Conservation (phyloP, 92 coral and sea anemone genomes). For the Epizoanthus scotinus region DNA sequence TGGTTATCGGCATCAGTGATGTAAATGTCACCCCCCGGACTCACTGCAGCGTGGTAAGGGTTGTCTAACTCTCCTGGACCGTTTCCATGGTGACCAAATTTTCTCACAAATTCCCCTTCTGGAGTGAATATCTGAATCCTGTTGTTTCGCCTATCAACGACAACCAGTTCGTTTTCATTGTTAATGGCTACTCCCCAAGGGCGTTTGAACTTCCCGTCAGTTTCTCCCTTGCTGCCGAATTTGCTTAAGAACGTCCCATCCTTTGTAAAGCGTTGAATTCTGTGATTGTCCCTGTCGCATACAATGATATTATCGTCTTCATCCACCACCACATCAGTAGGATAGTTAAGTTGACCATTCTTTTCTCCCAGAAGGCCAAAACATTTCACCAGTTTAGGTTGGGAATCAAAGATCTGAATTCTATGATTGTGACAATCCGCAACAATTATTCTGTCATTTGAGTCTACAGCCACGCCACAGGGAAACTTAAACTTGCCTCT, state of each 20-base stretch:
- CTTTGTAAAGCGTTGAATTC: conserved; percentile 87
- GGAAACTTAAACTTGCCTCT: conserved; percentile 85
- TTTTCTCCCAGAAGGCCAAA: conserved; percentile 87
- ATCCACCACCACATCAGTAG: conserved; percentile 90
- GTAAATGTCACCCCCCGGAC: conserved; percentile 74
- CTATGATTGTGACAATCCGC: conserved; percentile 98
- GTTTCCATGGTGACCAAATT: conserved; percentile 84
- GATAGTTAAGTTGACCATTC: conserved; percentile 90
- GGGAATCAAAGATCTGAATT: conserved; percentile 82
- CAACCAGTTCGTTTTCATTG: conserved; percentile 69
- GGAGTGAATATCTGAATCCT: conserved; percentile 78
- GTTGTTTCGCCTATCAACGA: conserved; percentile 85
- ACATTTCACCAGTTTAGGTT: conserved; percentile 70
- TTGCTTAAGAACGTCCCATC: conserved; percentile 83
- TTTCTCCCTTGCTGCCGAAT: conserved; percentile 86
- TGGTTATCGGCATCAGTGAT: conserved; percentile 96
- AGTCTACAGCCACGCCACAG: conserved; percentile 93
- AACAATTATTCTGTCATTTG: conserved; percentile 71
- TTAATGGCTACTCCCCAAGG: conserved; percentile 97
- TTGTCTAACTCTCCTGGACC: conserved; percentile 70
- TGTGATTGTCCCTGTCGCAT: conserved; percentile 95
- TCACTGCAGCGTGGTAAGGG: conserved; percentile 87
- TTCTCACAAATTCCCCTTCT: conserved; percentile 73
- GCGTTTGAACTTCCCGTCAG: conserved; percentile 74
- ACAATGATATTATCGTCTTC: conserved; percentile 70